phyloP scores from a whole-genome alignment of 2,888 invertebrate species.

The Lepidochitona cinerea region DNA sequence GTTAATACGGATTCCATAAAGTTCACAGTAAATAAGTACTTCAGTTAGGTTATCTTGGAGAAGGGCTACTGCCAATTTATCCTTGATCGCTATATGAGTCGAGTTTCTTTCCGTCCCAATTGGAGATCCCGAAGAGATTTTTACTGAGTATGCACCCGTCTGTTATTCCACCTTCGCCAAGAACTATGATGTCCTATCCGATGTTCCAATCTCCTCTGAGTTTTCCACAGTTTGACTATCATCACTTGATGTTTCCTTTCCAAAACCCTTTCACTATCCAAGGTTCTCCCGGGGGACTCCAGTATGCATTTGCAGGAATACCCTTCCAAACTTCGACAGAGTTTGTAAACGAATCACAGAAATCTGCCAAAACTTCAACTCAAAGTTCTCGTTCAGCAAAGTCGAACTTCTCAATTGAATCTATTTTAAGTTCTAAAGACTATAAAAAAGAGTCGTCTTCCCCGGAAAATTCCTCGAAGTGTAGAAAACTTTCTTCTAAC shows the following conservation, averaged over 20 bases:
- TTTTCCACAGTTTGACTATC: not conserved
- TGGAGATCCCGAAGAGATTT: too few relatives aligned
- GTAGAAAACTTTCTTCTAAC: not conserved
- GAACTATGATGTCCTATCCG: not conserved
- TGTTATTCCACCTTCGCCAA: not conserved
- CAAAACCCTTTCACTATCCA: not conserved
- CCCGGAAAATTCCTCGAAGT: not conserved
- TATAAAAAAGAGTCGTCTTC: not conserved
- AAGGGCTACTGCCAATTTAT: too few relatives aligned
- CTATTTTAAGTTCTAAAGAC: not conserved
- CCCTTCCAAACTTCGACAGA: not conserved
- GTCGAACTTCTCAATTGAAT: not conserved
- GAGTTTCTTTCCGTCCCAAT: too few relatives aligned
- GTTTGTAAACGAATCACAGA: not conserved
- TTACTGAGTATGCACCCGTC: not conserved
- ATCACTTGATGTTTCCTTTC: not conserved
- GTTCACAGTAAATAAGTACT: too few relatives aligned
- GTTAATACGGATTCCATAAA: too few relatives aligned
- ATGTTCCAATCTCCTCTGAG: not conserved
- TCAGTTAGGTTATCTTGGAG: too few relatives aligned
- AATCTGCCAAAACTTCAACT: not conserved
- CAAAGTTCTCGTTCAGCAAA: not conserved
- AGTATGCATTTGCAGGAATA: not conserved
- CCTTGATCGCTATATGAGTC: too few relatives aligned
- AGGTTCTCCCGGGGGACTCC: not conserved